These are phyloP conservation scores for Tetraneura akinire DNA, from an alignment of 1,140 invertebrate genomes.

Conservation along the genomic window DNA sequence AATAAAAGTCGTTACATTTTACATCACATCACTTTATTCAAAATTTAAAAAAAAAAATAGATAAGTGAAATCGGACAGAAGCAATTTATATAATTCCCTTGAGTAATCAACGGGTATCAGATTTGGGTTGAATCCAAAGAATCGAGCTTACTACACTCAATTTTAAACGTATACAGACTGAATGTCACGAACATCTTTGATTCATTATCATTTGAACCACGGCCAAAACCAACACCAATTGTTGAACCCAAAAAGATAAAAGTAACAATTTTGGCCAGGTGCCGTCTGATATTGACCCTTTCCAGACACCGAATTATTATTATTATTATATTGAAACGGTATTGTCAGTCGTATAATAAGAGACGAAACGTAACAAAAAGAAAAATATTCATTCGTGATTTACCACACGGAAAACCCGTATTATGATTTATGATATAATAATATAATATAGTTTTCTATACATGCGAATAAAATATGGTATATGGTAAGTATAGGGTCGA, in stretches of 20 bases:
- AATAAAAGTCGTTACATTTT: too few relatives aligned
- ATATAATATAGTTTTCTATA: too few relatives aligned
- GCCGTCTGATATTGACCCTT: conserved; percentile 48
- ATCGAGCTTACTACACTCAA: background rate
- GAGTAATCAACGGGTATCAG: background rate
- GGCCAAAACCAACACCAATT: conserved; percentile 27
- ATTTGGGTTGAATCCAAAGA: conserved; percentile 15
- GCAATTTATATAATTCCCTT: background rate
- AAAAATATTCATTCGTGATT: background rate
- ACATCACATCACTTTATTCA: too few relatives aligned
- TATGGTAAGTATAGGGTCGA: too few relatives aligned
- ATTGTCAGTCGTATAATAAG: background rate
- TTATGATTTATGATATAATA: too few relatives aligned
- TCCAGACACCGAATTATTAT: conserved; percentile 29
- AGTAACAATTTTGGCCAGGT: conserved; percentile 43
- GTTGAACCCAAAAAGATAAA: background rate
- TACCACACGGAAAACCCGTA: background rate
- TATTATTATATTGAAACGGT: conserved; percentile 26
- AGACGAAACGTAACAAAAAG: background rate
- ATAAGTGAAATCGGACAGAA: background rate
- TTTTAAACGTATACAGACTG: conserved; percentile 11
- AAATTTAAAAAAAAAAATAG: background rate
- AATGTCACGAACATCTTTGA: conserved; percentile 6
- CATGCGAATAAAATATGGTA: conserved; percentile 17
- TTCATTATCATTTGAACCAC: conserved; percentile 10